phyloP scores from a whole-genome alignment of 2,888 invertebrate species.

The Ditula angustiorana region DNA sequence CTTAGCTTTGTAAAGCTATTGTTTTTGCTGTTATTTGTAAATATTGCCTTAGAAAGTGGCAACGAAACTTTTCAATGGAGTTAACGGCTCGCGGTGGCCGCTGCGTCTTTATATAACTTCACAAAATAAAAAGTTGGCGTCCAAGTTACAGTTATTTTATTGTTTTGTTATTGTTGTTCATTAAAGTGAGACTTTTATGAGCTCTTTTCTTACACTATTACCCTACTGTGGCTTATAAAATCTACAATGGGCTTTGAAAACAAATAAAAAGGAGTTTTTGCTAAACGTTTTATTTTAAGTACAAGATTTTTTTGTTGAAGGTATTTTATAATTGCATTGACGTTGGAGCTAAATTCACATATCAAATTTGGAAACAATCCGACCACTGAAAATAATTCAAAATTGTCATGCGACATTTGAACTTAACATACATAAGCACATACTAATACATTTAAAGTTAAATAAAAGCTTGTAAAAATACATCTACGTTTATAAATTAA shows the following conservation, averaged over 20 bases:
- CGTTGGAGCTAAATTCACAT: too few species aligned
- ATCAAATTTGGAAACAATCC: too few species aligned
- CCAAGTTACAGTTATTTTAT: conserved; percentile 32
- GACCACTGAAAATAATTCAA: too few species aligned
- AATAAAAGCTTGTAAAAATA: too few species aligned
- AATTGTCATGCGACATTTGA: too few species aligned
- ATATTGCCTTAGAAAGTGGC: conserved; percentile 23
- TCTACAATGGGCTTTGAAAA: background rate
- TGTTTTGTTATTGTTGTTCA: conserved; percentile 29
- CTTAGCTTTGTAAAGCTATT: conserved; percentile 14
- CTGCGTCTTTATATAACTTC: conserved; percentile 32
- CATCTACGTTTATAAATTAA: too few species aligned
- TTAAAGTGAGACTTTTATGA: conserved; percentile 10
- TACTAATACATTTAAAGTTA: too few species aligned
- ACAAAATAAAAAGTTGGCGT: conserved; percentile 34
- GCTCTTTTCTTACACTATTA: background rate
- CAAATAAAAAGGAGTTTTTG: too few species aligned
- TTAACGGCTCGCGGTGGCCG: conserved; percentile 16
- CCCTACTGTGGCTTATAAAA: background rate
- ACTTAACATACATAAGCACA: too few species aligned
- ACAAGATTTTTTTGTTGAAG: too few species aligned
- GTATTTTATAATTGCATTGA: too few species aligned
- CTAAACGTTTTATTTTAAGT: too few species aligned
- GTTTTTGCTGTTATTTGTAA: conserved; percentile 28
- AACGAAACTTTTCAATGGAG: conserved; percentile 17